phyloP scores from a whole-genome alignment of 2,888 invertebrate species.

The Mimachlamys varia region DNA sequence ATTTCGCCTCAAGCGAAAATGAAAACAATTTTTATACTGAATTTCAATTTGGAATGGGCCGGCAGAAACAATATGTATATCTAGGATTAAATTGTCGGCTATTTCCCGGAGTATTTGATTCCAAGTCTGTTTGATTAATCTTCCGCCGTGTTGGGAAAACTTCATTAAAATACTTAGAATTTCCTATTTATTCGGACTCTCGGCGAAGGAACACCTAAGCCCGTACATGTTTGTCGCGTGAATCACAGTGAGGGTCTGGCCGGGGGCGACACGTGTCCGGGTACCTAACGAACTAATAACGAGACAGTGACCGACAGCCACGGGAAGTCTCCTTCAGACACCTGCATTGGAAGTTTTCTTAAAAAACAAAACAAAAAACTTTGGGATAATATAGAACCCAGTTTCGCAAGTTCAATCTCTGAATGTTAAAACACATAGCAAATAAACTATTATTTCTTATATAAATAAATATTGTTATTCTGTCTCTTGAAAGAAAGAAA shows the following conservation, averaged over 20 bases:
- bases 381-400: too few species aligned
- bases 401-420: too few species aligned
- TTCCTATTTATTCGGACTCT: conserved; percentile 36
- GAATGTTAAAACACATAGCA: too few species aligned
- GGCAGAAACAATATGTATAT: conserved; percentile 25
- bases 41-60: conserved; percentile 27
- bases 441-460: too few species aligned
- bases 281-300: background rate
- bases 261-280: background rate
- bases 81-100: conserved; percentile 7
- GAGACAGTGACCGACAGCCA: background rate
- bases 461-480: too few species aligned
- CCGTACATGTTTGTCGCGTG: background rate
- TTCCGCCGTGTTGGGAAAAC: conserved; percentile 1
- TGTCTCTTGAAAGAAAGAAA: too few species aligned
- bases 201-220: background rate
- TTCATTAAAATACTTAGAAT: conserved; percentile 36
- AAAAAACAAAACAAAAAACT: too few species aligned
- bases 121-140: background rate
- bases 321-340: too few species aligned
- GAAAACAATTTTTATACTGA: conserved; percentile 24
- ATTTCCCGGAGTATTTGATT: background rate
- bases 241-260: background rate
- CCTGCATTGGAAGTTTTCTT: too few species aligned
- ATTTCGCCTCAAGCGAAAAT: background rate